phyloP scores from a whole-genome alignment of 2,113 vertebrate species.

The Acanthisitta chloris region DNA sequence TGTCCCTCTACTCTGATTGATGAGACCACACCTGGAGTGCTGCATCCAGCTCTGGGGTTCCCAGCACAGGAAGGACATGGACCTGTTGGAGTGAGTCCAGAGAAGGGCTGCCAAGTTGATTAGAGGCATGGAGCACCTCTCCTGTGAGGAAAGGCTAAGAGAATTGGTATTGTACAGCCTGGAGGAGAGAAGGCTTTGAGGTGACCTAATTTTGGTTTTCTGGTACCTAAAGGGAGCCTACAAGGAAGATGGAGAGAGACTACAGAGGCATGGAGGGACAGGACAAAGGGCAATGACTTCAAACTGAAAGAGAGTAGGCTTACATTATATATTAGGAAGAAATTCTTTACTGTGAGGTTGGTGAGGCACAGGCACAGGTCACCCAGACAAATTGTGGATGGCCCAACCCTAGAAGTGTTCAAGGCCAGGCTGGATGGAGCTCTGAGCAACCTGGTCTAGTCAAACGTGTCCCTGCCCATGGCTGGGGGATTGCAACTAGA shows the following conservation, averaged over 20 bases:
- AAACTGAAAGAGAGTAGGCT: background rate
- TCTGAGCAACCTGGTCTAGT: background rate
- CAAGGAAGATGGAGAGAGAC: background rate
- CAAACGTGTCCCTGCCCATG: background rate
- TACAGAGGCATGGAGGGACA: background rate
- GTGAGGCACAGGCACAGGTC: background rate
- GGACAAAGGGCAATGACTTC: background rate
- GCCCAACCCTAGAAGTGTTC: background rate
- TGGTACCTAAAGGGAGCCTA: background rate
- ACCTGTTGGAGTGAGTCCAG: fast-evolving
- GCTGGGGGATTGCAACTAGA: background rate
- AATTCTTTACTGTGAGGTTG: fast-evolving
- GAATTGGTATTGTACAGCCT: background rate
- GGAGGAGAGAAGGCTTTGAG: background rate
- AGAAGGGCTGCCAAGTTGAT: background rate
- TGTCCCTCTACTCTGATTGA: background rate
- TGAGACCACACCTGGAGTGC: background rate
- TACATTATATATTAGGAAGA: background rate
- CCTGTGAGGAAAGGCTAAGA: background rate
- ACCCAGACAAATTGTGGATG: background rate
- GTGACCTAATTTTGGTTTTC: background rate
- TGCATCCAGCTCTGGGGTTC: background rate
- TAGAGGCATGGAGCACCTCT: fast-evolving
- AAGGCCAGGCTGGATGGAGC: background rate
- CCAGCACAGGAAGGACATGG: background rate